Evolutionary conservation across 2,888 invertebrate species (phyloP).

Genomic region (Hirtodrosophila confusa): DNA sequence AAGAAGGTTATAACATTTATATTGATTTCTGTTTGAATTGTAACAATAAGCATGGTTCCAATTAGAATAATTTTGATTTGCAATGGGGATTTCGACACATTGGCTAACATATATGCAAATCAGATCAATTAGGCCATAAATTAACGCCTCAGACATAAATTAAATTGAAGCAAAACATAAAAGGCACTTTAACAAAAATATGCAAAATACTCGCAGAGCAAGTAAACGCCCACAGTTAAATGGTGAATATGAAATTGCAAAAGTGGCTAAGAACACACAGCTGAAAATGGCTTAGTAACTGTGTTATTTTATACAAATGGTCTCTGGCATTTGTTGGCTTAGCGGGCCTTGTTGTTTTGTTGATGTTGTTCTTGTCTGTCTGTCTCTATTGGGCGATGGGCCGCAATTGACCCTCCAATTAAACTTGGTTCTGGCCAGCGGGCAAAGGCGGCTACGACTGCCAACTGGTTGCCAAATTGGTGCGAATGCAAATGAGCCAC

Average conservation of each 20-base stretch:
- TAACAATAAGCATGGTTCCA: constrained; percentile 1
- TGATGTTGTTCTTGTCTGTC: not conserved
- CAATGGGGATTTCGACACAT: constrained; percentile 55
- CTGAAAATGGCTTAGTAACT: constrained; percentile 59
- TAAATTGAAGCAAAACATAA: constrained; percentile 67
- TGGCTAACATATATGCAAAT: constrained; percentile 60
- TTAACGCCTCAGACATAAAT: constrained; percentile 74
- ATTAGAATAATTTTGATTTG: constrained; percentile 31
- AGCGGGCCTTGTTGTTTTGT: constrained; percentile 34
- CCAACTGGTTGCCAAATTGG: constrained; percentile 55
- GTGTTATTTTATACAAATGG: constrained; percentile 62
- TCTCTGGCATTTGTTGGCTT: constrained; percentile 51
- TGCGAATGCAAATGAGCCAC: constrained; percentile 59
- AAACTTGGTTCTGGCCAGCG: constrained; percentile 55
- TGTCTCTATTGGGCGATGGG: constrained; percentile 29
- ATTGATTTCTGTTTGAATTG: constrained; percentile 11
- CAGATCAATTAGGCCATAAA: constrained; percentile 74
- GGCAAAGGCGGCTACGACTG: constrained; percentile 9
- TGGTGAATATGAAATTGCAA: constrained; percentile 20
- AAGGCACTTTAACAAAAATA: constrained; percentile 68
- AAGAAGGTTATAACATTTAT: too few species aligned
- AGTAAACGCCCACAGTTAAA: constrained; percentile 52
- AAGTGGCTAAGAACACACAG: constrained; percentile 25
- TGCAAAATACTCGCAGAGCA: constrained; percentile 60
- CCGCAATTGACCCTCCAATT: constrained; percentile 61